A percentile compares a stretch with the other conserved stretches of the same genome.
phyloP scores from a whole-genome alignment of 2,888 invertebrate species.

The Agrotis segetum region DNA sequence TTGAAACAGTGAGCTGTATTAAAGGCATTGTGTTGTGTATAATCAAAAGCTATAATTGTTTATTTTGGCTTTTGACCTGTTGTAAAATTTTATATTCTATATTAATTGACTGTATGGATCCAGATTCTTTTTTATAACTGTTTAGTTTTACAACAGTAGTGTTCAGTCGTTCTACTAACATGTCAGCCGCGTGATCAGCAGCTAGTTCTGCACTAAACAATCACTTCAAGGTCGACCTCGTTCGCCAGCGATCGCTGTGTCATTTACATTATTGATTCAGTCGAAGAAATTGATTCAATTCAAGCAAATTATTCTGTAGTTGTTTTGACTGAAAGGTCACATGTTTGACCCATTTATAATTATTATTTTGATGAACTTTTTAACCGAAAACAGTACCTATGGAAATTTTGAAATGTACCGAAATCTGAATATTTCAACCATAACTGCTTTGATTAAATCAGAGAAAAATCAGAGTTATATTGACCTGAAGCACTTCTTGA shows the following conservation, averaged over 20 bases:
- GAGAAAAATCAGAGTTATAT: not conserved
- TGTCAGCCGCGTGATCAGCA: not conserved
- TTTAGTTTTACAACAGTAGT: not conserved
- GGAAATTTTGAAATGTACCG: too few species aligned
- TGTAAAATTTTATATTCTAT: not conserved
- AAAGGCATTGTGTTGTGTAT: too few species aligned
- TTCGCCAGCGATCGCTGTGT: slow-evolving; percentile 23
- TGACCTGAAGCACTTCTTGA: not conserved
- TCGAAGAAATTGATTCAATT: slow-evolving; percentile 33
- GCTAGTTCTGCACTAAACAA: not conserved
- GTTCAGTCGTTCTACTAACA: not conserved
- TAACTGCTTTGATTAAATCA: not conserved
- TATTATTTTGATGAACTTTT: not conserved
- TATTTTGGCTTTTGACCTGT: not conserved
- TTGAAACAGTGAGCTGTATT: slow-evolving; percentile 1
- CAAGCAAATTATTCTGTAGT: slow-evolving; percentile 7
- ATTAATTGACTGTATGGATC: not conserved
- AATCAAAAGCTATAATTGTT: not conserved
- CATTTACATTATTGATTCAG: slow-evolving; percentile 33
- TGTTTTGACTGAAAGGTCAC: slow-evolving; percentile 3
- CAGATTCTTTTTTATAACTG: not conserved
- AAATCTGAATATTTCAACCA: too few species aligned
- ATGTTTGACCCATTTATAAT: not conserved
- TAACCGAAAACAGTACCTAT: too few species aligned
- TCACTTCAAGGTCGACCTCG: slow-evolving; percentile 22